Evolutionary conservation across 2,797 vertebrate genomes (phyloP).

Genomic region (Agapornis canus): DNA sequence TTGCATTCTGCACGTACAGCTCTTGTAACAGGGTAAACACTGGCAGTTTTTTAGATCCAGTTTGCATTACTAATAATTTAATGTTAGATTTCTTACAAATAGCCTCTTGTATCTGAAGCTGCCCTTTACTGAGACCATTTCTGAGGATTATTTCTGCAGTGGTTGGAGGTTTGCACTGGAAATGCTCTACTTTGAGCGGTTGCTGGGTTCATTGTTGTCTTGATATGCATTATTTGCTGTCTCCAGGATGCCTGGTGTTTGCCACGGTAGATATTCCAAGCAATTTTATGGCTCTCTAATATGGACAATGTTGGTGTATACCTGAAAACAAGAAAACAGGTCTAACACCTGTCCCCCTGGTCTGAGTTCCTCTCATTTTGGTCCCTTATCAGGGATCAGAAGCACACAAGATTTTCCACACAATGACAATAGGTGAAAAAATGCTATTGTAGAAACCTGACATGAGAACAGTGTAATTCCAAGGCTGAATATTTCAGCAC

Average conservation of each 20-base stretch:
- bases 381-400: background rate
- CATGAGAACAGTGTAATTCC: background rate
- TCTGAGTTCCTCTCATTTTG: background rate
- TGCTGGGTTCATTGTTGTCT: background rate
- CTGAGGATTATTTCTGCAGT: background rate
- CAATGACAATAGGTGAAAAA: background rate
- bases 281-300: background rate
- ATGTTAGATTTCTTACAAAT: background rate
- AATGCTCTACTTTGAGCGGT: background rate
- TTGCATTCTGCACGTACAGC: background rate
- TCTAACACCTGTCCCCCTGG: rapidly evolving
- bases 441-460: background rate
- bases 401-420: background rate
- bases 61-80: background rate
- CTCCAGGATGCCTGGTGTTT: background rate
- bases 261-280: background rate
- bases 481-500: background rate
- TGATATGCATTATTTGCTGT: background rate
- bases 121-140: background rate
- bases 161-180: background rate
- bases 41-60: background rate
- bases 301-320: rapidly evolving
- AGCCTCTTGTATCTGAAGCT: background rate
- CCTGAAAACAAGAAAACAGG: background rate
- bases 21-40: background rate